Evolutionary conservation across 1,140 invertebrate species (phyloP), one percentile per base, ranked within the genome.

Genomic region (Cardiocondyla obscurior): DNA sequence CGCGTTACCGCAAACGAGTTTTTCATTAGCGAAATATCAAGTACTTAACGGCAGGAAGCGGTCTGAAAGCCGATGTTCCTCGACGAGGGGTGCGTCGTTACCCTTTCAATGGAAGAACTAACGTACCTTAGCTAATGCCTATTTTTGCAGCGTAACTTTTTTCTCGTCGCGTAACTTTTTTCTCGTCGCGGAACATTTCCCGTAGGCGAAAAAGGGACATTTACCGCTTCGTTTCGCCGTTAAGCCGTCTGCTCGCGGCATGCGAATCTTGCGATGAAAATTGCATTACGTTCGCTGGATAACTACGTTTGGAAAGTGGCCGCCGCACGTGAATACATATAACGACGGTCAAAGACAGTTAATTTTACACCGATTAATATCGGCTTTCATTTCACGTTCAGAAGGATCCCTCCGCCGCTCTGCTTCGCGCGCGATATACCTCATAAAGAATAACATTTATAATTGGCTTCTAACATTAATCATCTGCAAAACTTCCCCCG

Each of bases 61-160:
- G 16, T 55, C 39, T 49, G 33, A 65, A 39, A 77, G 58, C 33
- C 33, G 60, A 67, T 51, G 28, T 77, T 33, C 25, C 62, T 51
- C 44, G 42, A 36, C 22, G 44, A n/a, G 51, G 3, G 33, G 44
- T 12, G 30, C 46, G 46, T 42, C 12, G 39, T 33, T 79, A 55
- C 7, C 62, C 36, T 69, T 79, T 79, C 62, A 69, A 79, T 79
- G 62, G 46, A 69, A 67, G 51, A 79, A 69, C 67, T 79, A 79
- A 79, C 62, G 74, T 79, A 69, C 74, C 74, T 79, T 79, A 39
- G 49, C 74, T 77, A 79, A 79, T 79, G 46, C 46, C 62, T 79
- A 79, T 79, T 79, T 79, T 79, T 69, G 46, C 62, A 19, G 33
- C n/a, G 49, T 22, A 30, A 79, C 36, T 30, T 69, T 69, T 65